Evolutionary conservation across 2,797 vertebrate species (phyloP).

Genomic region (Chromis chromis): DNA sequence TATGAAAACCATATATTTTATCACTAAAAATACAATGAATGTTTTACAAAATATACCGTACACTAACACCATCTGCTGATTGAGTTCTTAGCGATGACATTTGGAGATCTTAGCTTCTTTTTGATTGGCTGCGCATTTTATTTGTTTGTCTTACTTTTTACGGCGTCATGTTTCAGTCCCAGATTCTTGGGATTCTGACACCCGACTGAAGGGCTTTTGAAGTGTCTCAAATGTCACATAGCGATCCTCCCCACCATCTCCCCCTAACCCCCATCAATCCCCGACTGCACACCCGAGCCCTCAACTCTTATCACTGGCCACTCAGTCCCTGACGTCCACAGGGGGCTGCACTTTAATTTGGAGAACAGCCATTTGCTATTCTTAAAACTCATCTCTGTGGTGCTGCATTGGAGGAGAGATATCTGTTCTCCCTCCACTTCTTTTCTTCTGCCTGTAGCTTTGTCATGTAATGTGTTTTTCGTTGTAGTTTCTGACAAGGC

Average conservation of each 20-base stretch:
- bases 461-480: conserved; percentile 28
- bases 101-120: background rate
- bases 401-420: conserved; percentile 39
- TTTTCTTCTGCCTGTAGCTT: conserved; percentile 26
- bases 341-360: conserved; percentile 74
- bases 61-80: background rate
- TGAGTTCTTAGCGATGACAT: background rate
- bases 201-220: conserved; percentile 74
- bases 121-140: conserved; percentile 29
- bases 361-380: conserved; percentile 69
- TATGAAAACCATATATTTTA: conserved; percentile 1
- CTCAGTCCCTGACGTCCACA: conserved; percentile 67
- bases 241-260: conserved; percentile 58
- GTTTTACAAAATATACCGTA: background rate
- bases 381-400: conserved; percentile 59
- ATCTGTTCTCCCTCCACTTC: conserved; percentile 42
- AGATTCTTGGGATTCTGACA: conserved; percentile 81
- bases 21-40: background rate
- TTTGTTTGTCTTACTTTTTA: conserved; percentile 69
- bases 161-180: conserved; percentile 71
- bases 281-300: conserved; percentile 63
- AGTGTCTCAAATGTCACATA: conserved; percentile 82
- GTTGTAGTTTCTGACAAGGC: conserved; percentile 6
- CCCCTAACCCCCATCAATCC: conserved; percentile 61
- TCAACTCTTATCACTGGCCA: conserved; percentile 76